Conservation (phyloP, 2,113 vertebrate genomes). For the Vulpes ferrilata region DNA sequence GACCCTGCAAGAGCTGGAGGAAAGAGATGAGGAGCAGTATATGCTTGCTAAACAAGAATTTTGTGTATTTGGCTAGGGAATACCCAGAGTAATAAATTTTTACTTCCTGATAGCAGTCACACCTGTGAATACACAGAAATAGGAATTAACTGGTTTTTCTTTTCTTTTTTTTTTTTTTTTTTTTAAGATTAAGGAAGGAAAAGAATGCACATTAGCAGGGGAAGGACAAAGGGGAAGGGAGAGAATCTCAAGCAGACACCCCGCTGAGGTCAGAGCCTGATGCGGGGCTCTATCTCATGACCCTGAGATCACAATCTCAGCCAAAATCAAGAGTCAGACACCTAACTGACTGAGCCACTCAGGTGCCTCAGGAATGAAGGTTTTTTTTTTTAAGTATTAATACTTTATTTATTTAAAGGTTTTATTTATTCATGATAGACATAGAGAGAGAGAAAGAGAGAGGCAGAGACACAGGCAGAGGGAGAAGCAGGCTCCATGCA, state of each 20-base stretch:
- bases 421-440: too few relatives aligned
- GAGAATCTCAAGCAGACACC: background rate
- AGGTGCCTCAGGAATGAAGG: conserved; percentile 71
- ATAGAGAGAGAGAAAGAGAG: too few relatives aligned
- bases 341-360: background rate
- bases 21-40: conserved; percentile 88
- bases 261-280: background rate
- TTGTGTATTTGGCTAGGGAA: conserved; percentile 98
- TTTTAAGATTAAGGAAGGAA: background rate
- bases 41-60: conserved; percentile 95
- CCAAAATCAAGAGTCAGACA: background rate
- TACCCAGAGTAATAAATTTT: conserved; percentile 96
- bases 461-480: too few relatives aligned
- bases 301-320: background rate
- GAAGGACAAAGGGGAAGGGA: background rate
- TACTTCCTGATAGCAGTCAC: conserved; percentile 94
- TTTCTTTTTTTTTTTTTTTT: background rate
- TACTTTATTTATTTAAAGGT: too few relatives aligned
- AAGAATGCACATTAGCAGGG: background rate
- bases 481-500: conserved; percentile 74
- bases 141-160: conserved; percentile 88
- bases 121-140: conserved; percentile 92
- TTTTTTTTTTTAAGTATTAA: conserved; percentile 81
- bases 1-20: conserved; percentile 84
- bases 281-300: background rate